Conservation (phyloP, 2,797 vertebrate genomes). For the Microctenopoma steveboyesi region DNA sequence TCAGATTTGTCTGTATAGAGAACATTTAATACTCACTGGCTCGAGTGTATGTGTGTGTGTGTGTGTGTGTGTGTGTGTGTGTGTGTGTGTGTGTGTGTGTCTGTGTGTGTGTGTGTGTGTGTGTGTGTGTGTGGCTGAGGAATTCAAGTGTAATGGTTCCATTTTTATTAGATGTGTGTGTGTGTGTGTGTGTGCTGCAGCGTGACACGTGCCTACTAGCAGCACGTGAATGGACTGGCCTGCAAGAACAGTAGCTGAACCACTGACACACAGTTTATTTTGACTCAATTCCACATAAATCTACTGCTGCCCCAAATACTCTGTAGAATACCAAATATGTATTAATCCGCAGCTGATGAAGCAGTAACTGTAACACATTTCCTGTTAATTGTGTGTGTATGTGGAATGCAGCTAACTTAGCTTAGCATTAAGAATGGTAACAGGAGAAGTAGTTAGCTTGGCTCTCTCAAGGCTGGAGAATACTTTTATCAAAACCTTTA, state of each 20-base stretch:
- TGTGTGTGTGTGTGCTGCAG: slow-evolving; percentile 29
- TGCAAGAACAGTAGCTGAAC: not conserved
- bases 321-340: not conserved
- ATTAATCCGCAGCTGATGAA: not conserved
- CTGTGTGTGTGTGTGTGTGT: not conserved
- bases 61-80: not conserved
- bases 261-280: not conserved
- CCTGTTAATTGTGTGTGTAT: not conserved
- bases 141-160: slow-evolving; percentile 49
- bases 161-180: slow-evolving; percentile 39
- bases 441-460: not conserved
- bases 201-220: slow-evolving; percentile 32
- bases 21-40: slow-evolving; percentile 47
- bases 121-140: slow-evolving; percentile 14
- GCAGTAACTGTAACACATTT: not conserved
- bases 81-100: not conserved
- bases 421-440: not conserved
- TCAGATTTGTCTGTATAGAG: slow-evolving; percentile 48
- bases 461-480: not conserved
- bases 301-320: not conserved
- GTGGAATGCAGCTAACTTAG: not conserved
- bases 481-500: no score
- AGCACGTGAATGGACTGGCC: slow-evolving; percentile 35
- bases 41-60: not conserved
- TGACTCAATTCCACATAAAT: not conserved